These are phyloP conservation scores for Echinometra lucunter DNA, from an alignment of 53 echinoderm and acorn worm genomes.

Conservation along the genomic window DNA sequence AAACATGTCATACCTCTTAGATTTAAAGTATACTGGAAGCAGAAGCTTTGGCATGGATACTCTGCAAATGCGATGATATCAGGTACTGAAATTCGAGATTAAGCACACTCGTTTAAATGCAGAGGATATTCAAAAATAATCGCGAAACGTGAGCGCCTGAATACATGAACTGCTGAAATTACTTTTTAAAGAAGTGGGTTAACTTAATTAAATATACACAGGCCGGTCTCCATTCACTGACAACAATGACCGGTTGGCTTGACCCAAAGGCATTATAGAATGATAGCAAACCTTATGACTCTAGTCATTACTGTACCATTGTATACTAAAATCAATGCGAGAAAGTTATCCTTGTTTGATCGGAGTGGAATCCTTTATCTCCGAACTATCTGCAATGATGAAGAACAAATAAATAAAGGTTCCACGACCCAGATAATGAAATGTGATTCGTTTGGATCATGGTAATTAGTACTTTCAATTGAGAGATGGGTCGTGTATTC, in stretches of 20 bases:
- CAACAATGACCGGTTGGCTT: background rate
- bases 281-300: background rate
- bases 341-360: background rate
- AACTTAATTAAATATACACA: constrained; percentile 14
- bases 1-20: background rate
- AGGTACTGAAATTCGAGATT: background rate
- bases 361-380: background rate
- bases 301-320: background rate
- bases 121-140: background rate
- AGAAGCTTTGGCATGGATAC: background rate
- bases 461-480: background rate
- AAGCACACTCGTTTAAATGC: background rate
- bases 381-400: background rate
- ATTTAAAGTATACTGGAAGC: background rate
- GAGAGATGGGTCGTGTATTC: background rate
- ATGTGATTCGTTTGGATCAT: background rate
- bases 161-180: background rate
- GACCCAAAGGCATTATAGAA: background rate
- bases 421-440: background rate
- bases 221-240: background rate
- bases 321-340: background rate
- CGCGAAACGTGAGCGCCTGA: background rate
- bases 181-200: background rate
- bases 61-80: background rate
- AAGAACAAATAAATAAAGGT: background rate